Evolutionary conservation across 2,888 invertebrate species (phyloP).

Genomic region (Graphium colonna): DNA sequence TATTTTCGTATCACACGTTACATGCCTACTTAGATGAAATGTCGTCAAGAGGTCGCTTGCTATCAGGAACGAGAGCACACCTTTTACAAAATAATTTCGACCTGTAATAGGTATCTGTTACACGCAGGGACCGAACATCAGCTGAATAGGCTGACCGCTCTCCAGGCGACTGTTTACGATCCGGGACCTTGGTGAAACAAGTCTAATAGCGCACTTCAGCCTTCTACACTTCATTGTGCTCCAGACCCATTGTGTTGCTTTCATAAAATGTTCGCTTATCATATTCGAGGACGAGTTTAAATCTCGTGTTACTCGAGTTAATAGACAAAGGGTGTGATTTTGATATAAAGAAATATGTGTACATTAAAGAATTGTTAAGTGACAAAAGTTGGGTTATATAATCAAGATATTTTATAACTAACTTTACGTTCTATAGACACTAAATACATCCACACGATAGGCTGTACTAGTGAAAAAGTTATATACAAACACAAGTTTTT

Average conservation of each 20-base stretch:
- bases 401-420: too few species aligned
- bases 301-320: not conserved
- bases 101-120: conserved; percentile 7
- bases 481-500: too few species aligned
- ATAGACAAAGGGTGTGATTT: not conserved
- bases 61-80: too few species aligned
- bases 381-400: too few species aligned
- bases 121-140: conserved; percentile 6
- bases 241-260: conserved; percentile 25
- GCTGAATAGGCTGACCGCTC: conserved; percentile 25
- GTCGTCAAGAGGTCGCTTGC: too few species aligned
- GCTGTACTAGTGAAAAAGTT: too few species aligned
- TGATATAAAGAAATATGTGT: too few species aligned
- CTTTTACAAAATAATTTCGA: conserved; percentile 4
- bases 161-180: conserved; percentile 34
- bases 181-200: conserved; percentile 34
- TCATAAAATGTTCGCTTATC: conserved; percentile 16
- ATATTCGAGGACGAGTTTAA: conserved; percentile 6
- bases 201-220: conserved; percentile 44
- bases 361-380: too few species aligned
- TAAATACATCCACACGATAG: too few species aligned
- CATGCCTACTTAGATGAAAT: too few species aligned
- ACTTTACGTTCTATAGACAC: too few species aligned
- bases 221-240: conserved; percentile 43
- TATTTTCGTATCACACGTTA: too few species aligned